Conservation (phyloP, 2,797 vertebrate species). For the Cottoperca gobio region DNA sequence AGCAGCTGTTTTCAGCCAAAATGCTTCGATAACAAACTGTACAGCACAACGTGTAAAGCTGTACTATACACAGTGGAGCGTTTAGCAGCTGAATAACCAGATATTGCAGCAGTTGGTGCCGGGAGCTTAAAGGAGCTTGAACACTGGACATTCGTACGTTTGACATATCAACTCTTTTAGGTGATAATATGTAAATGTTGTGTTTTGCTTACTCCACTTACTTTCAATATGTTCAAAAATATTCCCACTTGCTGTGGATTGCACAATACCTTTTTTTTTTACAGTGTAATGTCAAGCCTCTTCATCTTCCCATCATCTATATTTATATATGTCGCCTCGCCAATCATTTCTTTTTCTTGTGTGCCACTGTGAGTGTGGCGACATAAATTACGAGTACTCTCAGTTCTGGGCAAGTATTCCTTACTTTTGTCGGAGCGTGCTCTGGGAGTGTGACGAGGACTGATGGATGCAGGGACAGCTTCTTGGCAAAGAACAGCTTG, state of each 20-base stretch:
- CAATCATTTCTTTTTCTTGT: conserved; percentile 26
- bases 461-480: conserved; percentile 59
- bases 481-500: conserved; percentile 65
- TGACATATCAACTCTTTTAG: neutral
- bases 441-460: conserved; percentile 28
- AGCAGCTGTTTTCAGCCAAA: neutral
- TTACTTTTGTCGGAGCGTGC: conserved; percentile 52
- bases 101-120: neutral
- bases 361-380: conserved; percentile 50
- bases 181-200: neutral
- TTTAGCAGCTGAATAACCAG: neutral
- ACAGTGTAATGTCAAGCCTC: neutral
- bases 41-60: too few relatives aligned
- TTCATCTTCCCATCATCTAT: conserved; percentile 21
- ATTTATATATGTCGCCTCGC: neutral
- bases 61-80: neutral
- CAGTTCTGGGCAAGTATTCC: conserved; percentile 65
- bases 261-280: neutral
- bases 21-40: neutral
- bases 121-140: neutral
- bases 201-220: neutral
- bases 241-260: neutral
- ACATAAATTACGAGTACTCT: conserved; percentile 57
- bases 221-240: neutral
- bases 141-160: neutral